These are phyloP conservation scores for Athetis lepigone DNA, from an alignment of 2,888 invertebrate genomes.

Conservation along the genomic window DNA sequence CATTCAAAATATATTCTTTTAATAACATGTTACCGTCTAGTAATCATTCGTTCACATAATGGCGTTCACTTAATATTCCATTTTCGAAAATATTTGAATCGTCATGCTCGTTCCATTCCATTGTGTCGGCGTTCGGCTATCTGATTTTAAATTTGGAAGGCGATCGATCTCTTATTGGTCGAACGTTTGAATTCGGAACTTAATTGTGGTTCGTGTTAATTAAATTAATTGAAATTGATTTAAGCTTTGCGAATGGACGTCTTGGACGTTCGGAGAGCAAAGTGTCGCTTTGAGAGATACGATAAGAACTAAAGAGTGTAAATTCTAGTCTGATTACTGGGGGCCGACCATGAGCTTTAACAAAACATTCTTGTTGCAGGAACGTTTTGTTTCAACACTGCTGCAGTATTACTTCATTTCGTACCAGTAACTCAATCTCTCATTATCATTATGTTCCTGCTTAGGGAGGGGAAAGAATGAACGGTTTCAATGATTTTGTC, in stretches of 20 bases:
- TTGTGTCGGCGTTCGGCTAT: slow-evolving; percentile 85
- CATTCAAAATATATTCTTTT: slow-evolving; percentile 73
- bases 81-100: slow-evolving; percentile 90
- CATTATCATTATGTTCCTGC: too few species aligned
- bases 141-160: slow-evolving; percentile 88
- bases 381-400: too few species aligned
- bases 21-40: slow-evolving; percentile 84
- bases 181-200: slow-evolving; percentile 78
- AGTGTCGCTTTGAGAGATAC: slow-evolving; percentile 27
- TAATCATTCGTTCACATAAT: slow-evolving; percentile 87
- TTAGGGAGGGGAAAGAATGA: too few species aligned
- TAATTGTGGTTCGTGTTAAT: slow-evolving; percentile 75
- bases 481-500: too few species aligned
- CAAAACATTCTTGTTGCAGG: too few species aligned
- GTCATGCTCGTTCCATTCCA: slow-evolving; percentile 89
- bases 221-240: slow-evolving; percentile 68
- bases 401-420: too few species aligned
- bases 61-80: slow-evolving; percentile 89
- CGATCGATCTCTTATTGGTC: slow-evolving; percentile 83
- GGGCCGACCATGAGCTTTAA: too few species aligned
- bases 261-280: slow-evolving; percentile 34
- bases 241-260: slow-evolving; percentile 36
- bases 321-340: slow-evolving; percentile 29
- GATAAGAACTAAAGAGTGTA: not conserved
- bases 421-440: too few species aligned